A percentile compares a stretch with the other conserved stretches of the same genome.
phyloP scores from a whole-genome alignment of 2,888 invertebrate genomes.

The Conops quadrifasciatus region DNA sequence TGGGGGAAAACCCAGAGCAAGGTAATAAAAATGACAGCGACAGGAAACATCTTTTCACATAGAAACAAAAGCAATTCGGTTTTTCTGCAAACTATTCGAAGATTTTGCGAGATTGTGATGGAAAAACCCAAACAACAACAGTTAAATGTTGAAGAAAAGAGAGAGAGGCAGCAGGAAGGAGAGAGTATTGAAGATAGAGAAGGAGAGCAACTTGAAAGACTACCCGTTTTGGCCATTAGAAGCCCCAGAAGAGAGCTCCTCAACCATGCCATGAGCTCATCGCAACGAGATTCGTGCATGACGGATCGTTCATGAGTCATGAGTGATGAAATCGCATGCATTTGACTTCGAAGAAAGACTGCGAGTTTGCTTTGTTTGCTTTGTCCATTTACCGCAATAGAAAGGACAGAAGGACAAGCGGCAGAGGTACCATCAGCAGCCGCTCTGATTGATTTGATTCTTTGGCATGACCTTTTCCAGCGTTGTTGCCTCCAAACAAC shows the following conservation, averaged over 20 bases:
- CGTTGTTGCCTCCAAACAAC: too few relatives aligned
- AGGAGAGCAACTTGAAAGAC: neutral
- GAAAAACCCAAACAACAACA: slow-evolving; percentile 40
- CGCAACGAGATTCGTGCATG: too few relatives aligned
- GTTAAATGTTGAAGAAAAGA: slow-evolving; percentile 32
- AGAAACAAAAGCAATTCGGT: neutral
- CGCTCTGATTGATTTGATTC: neutral
- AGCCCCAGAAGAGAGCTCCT: too few relatives aligned
- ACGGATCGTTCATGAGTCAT: too few relatives aligned
- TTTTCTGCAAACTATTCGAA: neutral
- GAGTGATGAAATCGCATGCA: too few relatives aligned
- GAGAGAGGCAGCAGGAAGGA: slow-evolving; percentile 42
- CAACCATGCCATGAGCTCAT: too few relatives aligned
- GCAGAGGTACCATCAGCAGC: neutral
- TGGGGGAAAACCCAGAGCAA: neutral
- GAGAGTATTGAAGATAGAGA: slow-evolving; percentile 61
- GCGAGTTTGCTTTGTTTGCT: too few relatives aligned
- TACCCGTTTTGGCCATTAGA: neutral
- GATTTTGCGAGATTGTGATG: slow-evolving; percentile 26
- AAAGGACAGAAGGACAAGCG: neutral
- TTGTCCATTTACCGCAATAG: neutral
- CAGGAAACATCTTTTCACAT: neutral
- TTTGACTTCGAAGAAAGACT: too few relatives aligned
- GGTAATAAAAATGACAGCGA: neutral
- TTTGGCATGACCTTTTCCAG: too few relatives aligned